A percentile compares a stretch with the other conserved stretches of the same genome.
These are phyloP conservation scores for Typhlomys cinereus DNA, from an alignment of 2,113 vertebrate species.

Conservation along the genomic window DNA sequence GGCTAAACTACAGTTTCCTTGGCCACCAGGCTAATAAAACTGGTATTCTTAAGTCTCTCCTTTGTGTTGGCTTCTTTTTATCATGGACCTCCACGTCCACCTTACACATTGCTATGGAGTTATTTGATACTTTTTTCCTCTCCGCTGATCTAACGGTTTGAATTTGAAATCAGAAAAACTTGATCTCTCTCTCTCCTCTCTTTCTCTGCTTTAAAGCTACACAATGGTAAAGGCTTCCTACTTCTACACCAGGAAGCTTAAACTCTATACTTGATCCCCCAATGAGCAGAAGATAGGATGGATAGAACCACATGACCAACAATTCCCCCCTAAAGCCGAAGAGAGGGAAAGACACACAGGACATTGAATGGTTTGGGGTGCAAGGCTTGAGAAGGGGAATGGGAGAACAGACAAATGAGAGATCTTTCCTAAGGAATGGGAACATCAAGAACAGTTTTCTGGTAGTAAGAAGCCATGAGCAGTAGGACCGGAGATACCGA, in stretches of 20 bases:
- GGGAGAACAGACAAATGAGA: neutral
- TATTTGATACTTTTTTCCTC: too few species aligned
- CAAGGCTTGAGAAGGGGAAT: neutral
- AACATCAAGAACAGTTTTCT: fast-evolving
- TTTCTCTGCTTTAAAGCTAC: slow-evolving; percentile 30
- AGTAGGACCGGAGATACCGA: neutral
- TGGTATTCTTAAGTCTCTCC: too few species aligned
- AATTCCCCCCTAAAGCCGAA: neutral
- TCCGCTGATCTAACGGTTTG: too few species aligned
- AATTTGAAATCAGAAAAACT: neutral
- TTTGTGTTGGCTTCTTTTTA: too few species aligned
- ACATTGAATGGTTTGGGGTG: neutral
- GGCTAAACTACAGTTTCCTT: too few species aligned
- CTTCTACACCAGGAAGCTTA: neutral
- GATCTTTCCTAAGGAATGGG: neutral
- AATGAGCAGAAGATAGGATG: neutral
- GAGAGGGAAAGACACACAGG: neutral
- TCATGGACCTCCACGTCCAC: too few species aligned
- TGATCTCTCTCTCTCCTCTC: too few species aligned
- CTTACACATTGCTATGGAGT: too few species aligned
- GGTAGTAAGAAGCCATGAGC: neutral
- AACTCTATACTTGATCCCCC: neutral
- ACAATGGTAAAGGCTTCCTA: neutral
- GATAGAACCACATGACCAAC: neutral
- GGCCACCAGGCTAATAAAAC: too few species aligned